Evolutionary conservation across 2,797 vertebrate genomes (phyloP).

Genomic region (Helostoma temminkii): DNA sequence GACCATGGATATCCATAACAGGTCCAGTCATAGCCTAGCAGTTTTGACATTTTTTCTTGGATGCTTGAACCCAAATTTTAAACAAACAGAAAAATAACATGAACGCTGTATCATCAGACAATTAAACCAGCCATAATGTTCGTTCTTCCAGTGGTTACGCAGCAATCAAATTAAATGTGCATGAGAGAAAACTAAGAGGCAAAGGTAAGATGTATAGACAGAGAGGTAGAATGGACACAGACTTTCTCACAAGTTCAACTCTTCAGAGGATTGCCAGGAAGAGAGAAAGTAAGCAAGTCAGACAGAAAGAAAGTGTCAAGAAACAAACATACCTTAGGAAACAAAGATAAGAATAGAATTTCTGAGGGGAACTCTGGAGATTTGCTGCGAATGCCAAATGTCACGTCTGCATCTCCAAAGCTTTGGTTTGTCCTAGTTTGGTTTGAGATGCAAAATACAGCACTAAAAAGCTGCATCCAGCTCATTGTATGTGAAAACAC

Average conservation of each 20-base stretch:
- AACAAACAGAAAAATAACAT: no score
- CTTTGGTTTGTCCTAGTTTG: slow-evolving; percentile 68
- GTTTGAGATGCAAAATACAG: slow-evolving; percentile 59
- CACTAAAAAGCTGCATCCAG: slow-evolving; percentile 40
- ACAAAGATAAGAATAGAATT: slow-evolving; percentile 68
- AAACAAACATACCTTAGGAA: slow-evolving; percentile 59
- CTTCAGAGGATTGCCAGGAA: slow-evolving; percentile 24
- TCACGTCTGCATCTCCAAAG: slow-evolving; percentile 67
- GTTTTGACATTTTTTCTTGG: no score
- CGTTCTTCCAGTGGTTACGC: background rate
- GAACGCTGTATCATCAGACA: background rate
- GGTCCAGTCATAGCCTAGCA: no score
- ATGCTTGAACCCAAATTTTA: no score
- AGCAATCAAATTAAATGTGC: background rate
- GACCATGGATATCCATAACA: no score
- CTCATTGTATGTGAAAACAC: slow-evolving; percentile 31
- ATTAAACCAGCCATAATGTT: background rate
- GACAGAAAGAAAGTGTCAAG: slow-evolving; percentile 14
- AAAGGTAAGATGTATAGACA: background rate
- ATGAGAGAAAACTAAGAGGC: background rate
- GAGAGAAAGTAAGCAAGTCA: slow-evolving; percentile 33
- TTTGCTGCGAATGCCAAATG: slow-evolving; percentile 76
- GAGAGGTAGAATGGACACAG: slow-evolving; percentile 4
- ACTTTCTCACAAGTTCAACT: slow-evolving; percentile 6
- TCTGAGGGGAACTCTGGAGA: slow-evolving; percentile 66